Evolutionary conservation across 2,888 invertebrate genomes (phyloP), one percentile per base, ranked within the genome.

Genomic region (Mythimna pallens): DNA sequence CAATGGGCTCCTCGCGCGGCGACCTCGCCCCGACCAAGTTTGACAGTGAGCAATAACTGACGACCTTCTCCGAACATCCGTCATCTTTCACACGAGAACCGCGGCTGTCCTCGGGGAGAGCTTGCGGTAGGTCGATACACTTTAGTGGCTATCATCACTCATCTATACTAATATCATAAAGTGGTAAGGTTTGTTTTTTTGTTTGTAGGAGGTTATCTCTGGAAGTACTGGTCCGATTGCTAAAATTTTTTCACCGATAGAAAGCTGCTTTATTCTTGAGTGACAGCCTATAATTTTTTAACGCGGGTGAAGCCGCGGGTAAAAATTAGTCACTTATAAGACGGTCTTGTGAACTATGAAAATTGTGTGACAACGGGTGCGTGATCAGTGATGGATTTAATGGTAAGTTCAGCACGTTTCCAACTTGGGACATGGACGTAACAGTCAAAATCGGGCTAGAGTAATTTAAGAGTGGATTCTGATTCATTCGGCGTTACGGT

Each of bases 21-120:
- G 83, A 80, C 77, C 74, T 75, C 72, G 68, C 25, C 10, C 43
- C 62, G 58, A 22, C 34, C n/a, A 74, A 80, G 30, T 82, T 72
- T 57, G 71, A 70, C 82, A 69, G 68, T 67, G 80, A 83, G 67
- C 65, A 71, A 76, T 73, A 72, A 70, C 73, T 61, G 65, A 58
- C 61, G 73, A 61, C 58, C 73, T 43, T 22, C 66, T 22, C 20
- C 14, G 22, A n/a, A 70, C 70, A 83, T 82, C 70, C 83, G 70
- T 82, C 78, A 83, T 83, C 61, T 62, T 17, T 43, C 59, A 77
- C 68, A 67, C 43, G 65, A 50, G 40, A 6, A 17, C 17, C n/a
- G 5, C 25, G 14, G 7, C 17, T 10, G 22, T 14, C 36, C 47
- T 17, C 20, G 14, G 34, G 12, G 58, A 20, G 50, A 8, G 30